Base-by-base conservation (phyloP, 2,888 invertebrate genomes). In the Aporophyla lueneburgensis region DNA sequence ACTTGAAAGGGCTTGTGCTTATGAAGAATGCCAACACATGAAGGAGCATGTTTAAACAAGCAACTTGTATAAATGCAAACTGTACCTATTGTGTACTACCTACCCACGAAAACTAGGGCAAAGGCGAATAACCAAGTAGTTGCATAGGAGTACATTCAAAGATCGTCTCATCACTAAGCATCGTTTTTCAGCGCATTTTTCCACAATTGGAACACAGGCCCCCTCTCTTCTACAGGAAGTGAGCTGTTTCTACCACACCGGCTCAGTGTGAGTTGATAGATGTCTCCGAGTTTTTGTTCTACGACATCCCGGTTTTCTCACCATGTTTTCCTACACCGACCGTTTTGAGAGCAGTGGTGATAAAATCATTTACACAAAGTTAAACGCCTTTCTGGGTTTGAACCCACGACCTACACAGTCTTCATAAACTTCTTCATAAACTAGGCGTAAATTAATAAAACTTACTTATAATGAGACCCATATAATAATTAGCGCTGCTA, bases 381-480 rank as follows among this genome's bases (percentile, higher is more conserved):
- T 16, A 19, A 58, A 16, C 27, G 19, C 27, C 9, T 27, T 27
- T 27, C 27, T 46, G 10, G 2, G 43, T 46, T 46, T 46, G 43
- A 43, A 46, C 43, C 10, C 43, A 46, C 43, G 43, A 46, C 43
- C 43, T 43, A 43, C 43, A 46, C 10, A 9, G 27, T 59, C 27
- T 19, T 27, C 58, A 9, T 58, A 9, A 27, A 27, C 27, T 9
- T 58, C 33, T 21, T 59, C 59, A 33, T 21, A 40, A 74, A 71
- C 12, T 51, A 21, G 24, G 21, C 14, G 7, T 43, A 24, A 24
- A 58, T 49, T n/a, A 43, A 56, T 53, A 62, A 43, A n/a, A 87
- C 93, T 89, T 83, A 96, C 96, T 92, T 74, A 96, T 78, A 76
- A 96, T 80, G 12, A 96, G 87, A 53, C 93, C 93, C 90, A 95